Evolutionary conservation across 2,888 invertebrate genomes (phyloP).

Genomic region (Alentia gelatinosa): DNA sequence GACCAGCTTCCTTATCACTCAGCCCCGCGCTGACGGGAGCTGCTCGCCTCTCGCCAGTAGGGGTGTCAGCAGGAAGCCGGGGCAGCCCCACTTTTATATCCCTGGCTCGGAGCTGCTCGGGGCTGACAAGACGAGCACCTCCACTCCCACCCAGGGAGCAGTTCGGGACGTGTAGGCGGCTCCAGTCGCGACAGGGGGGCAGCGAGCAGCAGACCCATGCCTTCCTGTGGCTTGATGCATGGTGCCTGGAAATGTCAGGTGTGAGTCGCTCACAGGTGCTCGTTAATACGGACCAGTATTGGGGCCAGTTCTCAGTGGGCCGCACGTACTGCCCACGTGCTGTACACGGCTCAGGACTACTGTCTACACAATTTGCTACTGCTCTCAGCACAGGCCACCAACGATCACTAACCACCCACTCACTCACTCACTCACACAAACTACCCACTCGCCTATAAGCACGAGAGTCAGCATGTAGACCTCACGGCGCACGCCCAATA

Average conservation of each 20-base stretch:
- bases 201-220: not conserved
- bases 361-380: not conserved
- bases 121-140: not conserved
- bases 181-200: conserved; percentile 1
- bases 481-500: no score
- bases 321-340: conserved; percentile 2
- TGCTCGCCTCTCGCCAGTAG: not conserved
- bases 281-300: conserved; percentile 9
- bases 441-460: not conserved
- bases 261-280: conserved; percentile 35
- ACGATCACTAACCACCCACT: not conserved
- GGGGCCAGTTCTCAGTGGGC: not conserved
- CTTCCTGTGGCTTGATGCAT: conserved; percentile 18
- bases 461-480: not conserved
- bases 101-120: not conserved
- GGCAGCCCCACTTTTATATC: conserved; percentile 12
- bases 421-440: not conserved
- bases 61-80: conserved; percentile 16
- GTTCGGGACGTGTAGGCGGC: not conserved
- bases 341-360: no score
- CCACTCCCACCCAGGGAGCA: no score
- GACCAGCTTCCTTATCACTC: conserved; percentile 45
- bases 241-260: conserved; percentile 9
- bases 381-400: not conserved
- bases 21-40: conserved; percentile 17